A percentile compares a stretch with the other conserved stretches of the same genome.
These are phyloP conservation scores for Myrmecophaga tridactyla DNA, from an alignment of 2,113 vertebrate genomes.

Conservation along the genomic window DNA sequence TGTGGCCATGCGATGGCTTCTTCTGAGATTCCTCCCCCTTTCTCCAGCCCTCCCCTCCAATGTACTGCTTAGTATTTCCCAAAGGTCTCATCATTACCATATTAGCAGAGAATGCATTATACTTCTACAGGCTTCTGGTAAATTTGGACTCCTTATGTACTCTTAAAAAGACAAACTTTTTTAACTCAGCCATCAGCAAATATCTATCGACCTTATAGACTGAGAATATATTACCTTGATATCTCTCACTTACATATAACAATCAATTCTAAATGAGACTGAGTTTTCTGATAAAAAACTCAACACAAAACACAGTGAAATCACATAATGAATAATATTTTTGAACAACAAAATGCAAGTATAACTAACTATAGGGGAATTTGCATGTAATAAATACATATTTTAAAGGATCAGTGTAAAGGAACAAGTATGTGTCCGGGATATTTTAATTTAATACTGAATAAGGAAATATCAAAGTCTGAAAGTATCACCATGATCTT, in stretches of 20 bases:
- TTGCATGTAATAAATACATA: neutral
- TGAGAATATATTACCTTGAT: neutral
- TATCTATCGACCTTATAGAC: neutral
- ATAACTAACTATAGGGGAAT: neutral
- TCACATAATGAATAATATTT: neutral
- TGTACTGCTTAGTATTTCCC: neutral
- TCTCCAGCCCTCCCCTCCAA: neutral
- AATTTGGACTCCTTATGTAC: neutral
- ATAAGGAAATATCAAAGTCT: neutral
- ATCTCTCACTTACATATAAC: neutral
- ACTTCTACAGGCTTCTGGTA: neutral
- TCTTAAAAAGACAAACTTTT: neutral
- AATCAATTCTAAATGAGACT: neutral
- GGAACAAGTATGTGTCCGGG: neutral
- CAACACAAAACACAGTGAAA: neutral
- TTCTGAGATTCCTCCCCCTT: fast-evolving
- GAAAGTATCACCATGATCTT: neutral
- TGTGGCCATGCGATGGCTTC: neutral
- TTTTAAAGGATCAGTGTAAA: neutral
- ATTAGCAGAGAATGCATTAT: neutral
- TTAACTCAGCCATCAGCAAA: neutral
- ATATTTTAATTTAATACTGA: neutral
- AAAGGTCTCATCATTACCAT: neutral
- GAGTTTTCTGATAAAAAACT: neutral
- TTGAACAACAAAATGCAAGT: neutral